Evolutionary conservation across 2,113 vertebrate species (phyloP).

Genomic region (Gasterosteus aculeatus): DNA sequence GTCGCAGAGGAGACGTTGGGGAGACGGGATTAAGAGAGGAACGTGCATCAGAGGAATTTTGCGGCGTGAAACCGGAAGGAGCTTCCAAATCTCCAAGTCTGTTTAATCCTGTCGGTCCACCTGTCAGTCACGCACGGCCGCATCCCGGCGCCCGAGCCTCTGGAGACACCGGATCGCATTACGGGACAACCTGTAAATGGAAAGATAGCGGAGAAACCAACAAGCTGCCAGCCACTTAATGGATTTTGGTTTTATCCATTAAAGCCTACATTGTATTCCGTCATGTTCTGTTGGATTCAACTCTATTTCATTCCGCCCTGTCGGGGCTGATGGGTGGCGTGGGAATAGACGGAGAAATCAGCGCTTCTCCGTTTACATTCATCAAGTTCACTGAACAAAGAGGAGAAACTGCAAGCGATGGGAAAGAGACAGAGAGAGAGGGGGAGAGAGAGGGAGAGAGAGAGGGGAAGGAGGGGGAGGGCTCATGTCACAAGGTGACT

Average conservation of each 20-base stretch:
- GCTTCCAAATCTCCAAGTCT: slow-evolving; percentile 26
- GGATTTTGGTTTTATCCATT: slow-evolving; percentile 6
- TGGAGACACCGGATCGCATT: slow-evolving; percentile 28
- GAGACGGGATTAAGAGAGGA: neutral
- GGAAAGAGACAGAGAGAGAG: neutral
- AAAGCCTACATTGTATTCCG: neutral
- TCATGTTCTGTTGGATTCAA: neutral
- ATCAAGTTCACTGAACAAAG: slow-evolving; percentile 24
- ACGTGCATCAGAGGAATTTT: slow-evolving; percentile 2
- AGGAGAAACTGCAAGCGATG: slow-evolving; percentile 33
- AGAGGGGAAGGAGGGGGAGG: neutral
- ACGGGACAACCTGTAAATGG: slow-evolving; percentile 6
- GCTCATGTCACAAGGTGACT: slow-evolving; percentile 18
- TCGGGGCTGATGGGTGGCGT: neutral
- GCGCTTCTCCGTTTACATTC: slow-evolving; percentile 2
- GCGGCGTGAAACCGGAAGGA: slow-evolving; percentile 19
- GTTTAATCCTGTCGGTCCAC: slow-evolving; percentile 52
- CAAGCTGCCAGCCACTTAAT: slow-evolving; percentile 5
- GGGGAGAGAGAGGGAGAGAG: neutral
- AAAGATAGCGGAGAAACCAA: neutral
- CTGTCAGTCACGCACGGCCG: slow-evolving; percentile 25
- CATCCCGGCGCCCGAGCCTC: slow-evolving; percentile 1
- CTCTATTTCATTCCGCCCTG: neutral
- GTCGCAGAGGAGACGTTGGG: neutral
- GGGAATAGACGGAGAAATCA: slow-evolving; percentile 21